Conservation (phyloP, 2,888 invertebrate species). For the Drosophila merina region DNA sequence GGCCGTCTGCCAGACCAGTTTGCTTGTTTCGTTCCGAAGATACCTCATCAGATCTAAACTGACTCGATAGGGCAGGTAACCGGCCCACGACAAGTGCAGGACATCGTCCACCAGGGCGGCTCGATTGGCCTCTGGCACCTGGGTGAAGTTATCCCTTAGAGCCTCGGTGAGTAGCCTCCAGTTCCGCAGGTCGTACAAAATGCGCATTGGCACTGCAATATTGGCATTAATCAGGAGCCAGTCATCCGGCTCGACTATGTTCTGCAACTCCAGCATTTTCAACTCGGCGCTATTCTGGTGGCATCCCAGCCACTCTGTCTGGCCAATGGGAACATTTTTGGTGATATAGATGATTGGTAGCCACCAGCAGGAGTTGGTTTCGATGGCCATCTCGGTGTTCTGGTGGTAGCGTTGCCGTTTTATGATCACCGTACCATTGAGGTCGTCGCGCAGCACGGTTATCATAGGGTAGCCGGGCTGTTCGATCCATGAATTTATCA, state of each 20-base stretch:
- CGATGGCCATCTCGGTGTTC: conserved; percentile 44
- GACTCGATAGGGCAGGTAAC: conserved; percentile 88
- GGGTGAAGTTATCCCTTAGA: conserved; percentile 86
- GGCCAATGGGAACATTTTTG: conserved; percentile 82
- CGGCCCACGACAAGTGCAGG: conserved; percentile 90
- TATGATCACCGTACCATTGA: conserved; percentile 85
- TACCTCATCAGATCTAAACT: conserved; percentile 92
- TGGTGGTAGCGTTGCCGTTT: conserved; percentile 85
- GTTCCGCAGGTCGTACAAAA: conserved; percentile 90
- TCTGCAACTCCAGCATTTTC: conserved; percentile 46
- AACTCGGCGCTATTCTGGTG: conserved; percentile 33
- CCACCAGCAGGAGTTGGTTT: conserved; percentile 85
- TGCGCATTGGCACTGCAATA: conserved; percentile 86
- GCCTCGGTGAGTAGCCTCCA: conserved; percentile 87
- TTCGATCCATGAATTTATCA: conserved; percentile 94
- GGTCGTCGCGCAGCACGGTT: conserved; percentile 86
- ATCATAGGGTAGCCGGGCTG: conserved; percentile 93
- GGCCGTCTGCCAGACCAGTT: conserved; percentile 93
- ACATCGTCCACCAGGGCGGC: conserved; percentile 95
- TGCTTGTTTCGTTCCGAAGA: conserved; percentile 90
- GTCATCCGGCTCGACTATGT: conserved; percentile 84
- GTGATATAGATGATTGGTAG: conserved; percentile 86
- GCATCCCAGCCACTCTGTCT: conserved; percentile 85
- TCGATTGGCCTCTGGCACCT: conserved; percentile 90
- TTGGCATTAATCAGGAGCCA: conserved; percentile 90